Base-by-base conservation (phyloP, 2,888 invertebrate species). In the Melanostoma mellinum region DNA sequence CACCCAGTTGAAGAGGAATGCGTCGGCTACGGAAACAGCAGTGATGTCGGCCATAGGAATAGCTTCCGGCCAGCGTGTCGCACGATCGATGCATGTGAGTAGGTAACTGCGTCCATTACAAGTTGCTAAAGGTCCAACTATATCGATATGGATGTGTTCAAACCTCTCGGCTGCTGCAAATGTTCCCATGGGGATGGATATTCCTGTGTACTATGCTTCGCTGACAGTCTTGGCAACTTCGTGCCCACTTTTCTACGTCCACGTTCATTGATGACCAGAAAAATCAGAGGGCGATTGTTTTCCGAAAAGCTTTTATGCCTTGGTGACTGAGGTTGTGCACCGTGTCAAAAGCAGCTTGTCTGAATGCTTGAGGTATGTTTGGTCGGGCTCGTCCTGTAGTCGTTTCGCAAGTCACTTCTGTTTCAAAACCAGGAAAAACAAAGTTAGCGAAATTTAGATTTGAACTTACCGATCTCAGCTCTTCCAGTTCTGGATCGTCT, bases 121-220 rank as follows among this genome's bases (percentile, higher is more conserved):
- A 6, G 40, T 38, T 4, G 69, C 67, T 2, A 81, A 53, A 6
- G 55, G 63, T 1, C 58, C 72, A 4, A 85, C 72, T 4, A 92
- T 86, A 85, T 92, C 91, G 5, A 92, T 86, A 85, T 92, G 90
- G 4, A 92, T 86, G 68, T 91, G 89, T 4, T 86, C 74, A 85
- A 92, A 85, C n/a, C 85, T 84, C 30, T 76, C 56, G 8, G 68
- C 58, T 1, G 68, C 53, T 35, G 61, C 6, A 9, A 72, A 61
- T 6, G 20, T 56, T 58, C 48, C 10, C 20, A 38, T 5, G 9
- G 50, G 32, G 36, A 46, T 68, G 4, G 38, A 8, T 38, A 38
- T 55, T 55, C 3, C 30, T 68, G 6, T 56, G 10, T 0, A 55
- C 38, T 52, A 36, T 72, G 6, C 40, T 50, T n/a, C 1, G 40